Percentiles rank a stretch among this genome's conserved stretches.
Conservation (phyloP, 2,797 vertebrate species). For the Chaenodraco wilsoni region DNA sequence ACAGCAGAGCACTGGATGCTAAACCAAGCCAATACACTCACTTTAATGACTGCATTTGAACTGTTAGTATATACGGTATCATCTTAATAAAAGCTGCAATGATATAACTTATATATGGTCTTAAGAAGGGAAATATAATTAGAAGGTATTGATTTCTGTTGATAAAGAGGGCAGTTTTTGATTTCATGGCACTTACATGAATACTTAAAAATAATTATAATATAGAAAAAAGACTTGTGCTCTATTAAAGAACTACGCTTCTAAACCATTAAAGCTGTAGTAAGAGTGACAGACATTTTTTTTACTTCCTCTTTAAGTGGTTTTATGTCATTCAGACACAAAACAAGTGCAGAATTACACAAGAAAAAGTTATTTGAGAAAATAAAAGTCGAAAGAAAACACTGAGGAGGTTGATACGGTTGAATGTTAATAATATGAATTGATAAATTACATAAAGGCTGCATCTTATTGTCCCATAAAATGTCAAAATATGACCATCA, state of each 20-base stretch:
- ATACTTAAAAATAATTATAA: neutral
- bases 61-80: neutral
- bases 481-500: neutral
- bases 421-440: neutral
- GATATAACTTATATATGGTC: neutral
- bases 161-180: neutral
- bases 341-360: neutral
- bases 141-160: neutral
- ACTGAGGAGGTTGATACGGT: neutral
- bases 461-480: neutral
- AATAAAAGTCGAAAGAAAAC: neutral
- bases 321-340: neutral
- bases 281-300: neutral
- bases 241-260: neutral
- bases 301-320: too few relatives aligned
- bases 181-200: neutral
- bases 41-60: neutral
- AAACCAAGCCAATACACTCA: neutral
- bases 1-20: neutral
- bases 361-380: neutral
- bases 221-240: neutral
- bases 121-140: neutral
- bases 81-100: neutral
- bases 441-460: neutral
- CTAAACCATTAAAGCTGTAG: neutral